phyloP scores from a whole-genome alignment of 2,888 invertebrate species.

The Encarsia formosa region DNA sequence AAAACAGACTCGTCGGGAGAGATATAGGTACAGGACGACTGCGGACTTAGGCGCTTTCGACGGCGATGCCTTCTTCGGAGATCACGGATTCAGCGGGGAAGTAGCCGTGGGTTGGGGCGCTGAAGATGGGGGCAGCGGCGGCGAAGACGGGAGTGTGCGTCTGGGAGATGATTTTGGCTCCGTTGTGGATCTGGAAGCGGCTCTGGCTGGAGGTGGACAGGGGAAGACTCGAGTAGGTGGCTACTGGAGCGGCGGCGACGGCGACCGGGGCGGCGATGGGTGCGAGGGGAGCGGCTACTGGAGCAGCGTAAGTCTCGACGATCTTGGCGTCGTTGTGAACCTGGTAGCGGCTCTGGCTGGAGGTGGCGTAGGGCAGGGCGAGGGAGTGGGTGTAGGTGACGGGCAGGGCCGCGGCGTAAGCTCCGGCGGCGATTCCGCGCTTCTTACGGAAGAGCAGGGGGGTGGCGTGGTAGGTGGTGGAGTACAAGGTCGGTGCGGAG shows the following conservation, averaged over 20 bases:
- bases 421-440: neutral
- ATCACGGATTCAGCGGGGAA: constrained; percentile 31
- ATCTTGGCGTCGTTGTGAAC: constrained; percentile 27
- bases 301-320: neutral
- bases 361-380: constrained; percentile 28
- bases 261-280: neutral
- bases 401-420: neutral
- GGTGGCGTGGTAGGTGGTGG: neutral
- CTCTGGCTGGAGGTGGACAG: constrained; percentile 34
- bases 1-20: no score
- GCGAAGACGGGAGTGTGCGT: constrained; percentile 1
- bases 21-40: neutral
- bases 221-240: constrained; percentile 6
- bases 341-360: constrained; percentile 34
- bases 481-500: no score
- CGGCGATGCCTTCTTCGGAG: constrained; percentile 34
- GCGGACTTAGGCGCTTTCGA: constrained; percentile 32
- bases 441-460: neutral
- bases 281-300: constrained; percentile 3
- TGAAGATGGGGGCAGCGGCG: neutral
- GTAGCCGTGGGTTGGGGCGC: constrained; percentile 29
- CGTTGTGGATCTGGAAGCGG: constrained; percentile 31
- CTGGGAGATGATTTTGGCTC: constrained; percentile 11
- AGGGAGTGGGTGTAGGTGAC: neutral
- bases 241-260: constrained; percentile 4